These are phyloP conservation scores for Leptothorax acervorum DNA, from an alignment of 2,888 invertebrate genomes.

Conservation along the genomic window DNA sequence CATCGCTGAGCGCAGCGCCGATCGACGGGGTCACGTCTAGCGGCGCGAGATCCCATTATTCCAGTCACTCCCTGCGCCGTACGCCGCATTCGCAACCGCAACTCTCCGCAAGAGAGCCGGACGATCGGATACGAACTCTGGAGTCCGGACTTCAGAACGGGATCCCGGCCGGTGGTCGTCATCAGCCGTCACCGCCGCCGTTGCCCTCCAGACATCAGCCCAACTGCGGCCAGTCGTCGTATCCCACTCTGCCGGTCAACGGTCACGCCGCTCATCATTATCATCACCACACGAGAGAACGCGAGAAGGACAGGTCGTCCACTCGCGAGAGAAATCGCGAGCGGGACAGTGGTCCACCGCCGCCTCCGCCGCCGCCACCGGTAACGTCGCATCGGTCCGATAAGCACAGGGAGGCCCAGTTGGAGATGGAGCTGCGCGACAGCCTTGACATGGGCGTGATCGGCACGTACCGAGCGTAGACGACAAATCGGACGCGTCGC, in stretches of 20 bases:
- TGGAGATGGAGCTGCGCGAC: conserved; percentile 74
- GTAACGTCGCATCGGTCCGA: conserved; percentile 71
- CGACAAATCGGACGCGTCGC: neutral
- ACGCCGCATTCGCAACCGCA: conserved; percentile 60
- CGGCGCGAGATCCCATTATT: conserved; percentile 71
- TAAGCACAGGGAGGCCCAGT: conserved; percentile 71
- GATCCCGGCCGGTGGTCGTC: conserved; percentile 63
- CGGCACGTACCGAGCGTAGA: conserved; percentile 73
- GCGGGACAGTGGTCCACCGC: conserved; percentile 64
- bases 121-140: conserved; percentile 60
- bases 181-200: conserved; percentile 73
- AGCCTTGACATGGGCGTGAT: conserved; percentile 72
- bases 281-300: conserved; percentile 78
- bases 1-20: conserved; percentile 65
- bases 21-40: conserved; percentile 59
- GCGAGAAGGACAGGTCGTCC: conserved; percentile 74
- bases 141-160: conserved; percentile 73
- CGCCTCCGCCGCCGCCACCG: conserved; percentile 60
- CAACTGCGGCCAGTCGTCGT: conserved; percentile 74
- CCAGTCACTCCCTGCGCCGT: conserved; percentile 77
- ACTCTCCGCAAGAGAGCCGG: conserved; percentile 55
- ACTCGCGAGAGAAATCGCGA: conserved; percentile 69
- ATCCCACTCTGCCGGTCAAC: conserved; percentile 83
- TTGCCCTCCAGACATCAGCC: conserved; percentile 77
- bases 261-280: conserved; percentile 81